A percentile compares a stretch with the other conserved stretches of the same genome.
phyloP scores from a whole-genome alignment of 2,113 vertebrate species.

The Centropristis striata region DNA sequence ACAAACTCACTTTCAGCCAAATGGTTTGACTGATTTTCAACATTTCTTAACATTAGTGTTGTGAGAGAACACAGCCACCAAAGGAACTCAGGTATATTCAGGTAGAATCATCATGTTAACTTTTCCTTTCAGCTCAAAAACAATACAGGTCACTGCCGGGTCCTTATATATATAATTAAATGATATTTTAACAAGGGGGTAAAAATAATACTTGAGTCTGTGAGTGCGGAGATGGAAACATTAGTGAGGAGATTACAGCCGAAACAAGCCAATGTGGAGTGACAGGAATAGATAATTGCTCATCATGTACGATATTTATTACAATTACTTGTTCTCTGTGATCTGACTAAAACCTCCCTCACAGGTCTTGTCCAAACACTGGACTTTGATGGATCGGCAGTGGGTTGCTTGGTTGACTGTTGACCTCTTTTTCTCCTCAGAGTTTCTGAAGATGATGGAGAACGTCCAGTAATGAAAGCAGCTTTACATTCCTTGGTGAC shows the following conservation, averaged over 20 bases:
- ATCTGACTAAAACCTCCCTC: not conserved
- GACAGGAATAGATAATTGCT: not conserved
- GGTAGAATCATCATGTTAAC: no score
- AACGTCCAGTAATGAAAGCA: conserved; percentile 80
- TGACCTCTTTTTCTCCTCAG: conserved; percentile 59
- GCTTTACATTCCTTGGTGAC: conserved; percentile 70
- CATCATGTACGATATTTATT: not conserved
- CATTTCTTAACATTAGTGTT: no score
- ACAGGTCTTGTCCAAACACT: not conserved
- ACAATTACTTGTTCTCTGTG: not conserved
- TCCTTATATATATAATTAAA: not conserved
- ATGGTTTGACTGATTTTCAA: no score
- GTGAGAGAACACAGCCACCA: no score
- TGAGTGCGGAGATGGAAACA: not conserved
- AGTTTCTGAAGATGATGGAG: conserved; percentile 89
- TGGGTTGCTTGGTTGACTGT: not conserved
- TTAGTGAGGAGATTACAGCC: not conserved
- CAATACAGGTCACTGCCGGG: no score
- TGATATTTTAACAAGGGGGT: not conserved
- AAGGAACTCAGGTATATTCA: no score
- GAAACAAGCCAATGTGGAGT: not conserved
- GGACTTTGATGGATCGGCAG: not conserved
- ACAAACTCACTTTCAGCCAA: no score
- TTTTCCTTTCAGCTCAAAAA: no score
- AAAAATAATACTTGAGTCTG: not conserved